These are phyloP conservation scores for Alethe diademata DNA, from an alignment of 2,113 vertebrate species.

Conservation along the genomic window DNA sequence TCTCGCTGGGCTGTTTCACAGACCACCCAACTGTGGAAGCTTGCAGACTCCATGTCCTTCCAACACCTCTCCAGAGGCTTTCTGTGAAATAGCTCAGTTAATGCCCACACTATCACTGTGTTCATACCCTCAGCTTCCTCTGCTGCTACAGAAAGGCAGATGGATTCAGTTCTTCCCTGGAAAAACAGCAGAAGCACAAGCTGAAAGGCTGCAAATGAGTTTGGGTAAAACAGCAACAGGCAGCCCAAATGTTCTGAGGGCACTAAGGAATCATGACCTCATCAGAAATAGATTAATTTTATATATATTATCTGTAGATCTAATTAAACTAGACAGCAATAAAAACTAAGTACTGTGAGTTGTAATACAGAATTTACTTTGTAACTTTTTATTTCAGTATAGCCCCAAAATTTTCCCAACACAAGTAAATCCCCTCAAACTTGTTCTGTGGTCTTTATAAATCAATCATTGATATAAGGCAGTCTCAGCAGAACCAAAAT, in stretches of 20 bases:
- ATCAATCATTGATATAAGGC: neutral
- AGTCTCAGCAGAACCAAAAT: neutral
- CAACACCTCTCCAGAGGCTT: neutral
- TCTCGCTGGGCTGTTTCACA: neutral
- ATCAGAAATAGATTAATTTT: neutral
- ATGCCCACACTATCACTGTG: neutral
- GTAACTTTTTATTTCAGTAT: neutral
- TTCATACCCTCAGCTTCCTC: neutral
- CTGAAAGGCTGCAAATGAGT: neutral
- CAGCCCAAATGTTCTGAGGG: neutral
- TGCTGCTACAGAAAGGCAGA: neutral
- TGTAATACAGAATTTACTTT: neutral
- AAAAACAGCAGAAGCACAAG: neutral
- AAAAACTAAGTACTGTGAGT: neutral
- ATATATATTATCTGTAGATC: neutral
- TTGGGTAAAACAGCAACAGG: neutral
- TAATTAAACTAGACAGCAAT: neutral
- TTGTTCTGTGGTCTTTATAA: neutral
- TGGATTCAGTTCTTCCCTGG: neutral
- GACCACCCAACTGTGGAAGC: slow-evolving; percentile 47
- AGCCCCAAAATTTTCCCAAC: neutral
- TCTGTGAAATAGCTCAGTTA: neutral
- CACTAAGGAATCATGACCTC: neutral
- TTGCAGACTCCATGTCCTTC: neutral
- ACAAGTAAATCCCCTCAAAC: neutral